These are phyloP conservation scores for Desmodus rotundus DNA, from an alignment of 2,113 vertebrate species.

Conservation along the genomic window DNA sequence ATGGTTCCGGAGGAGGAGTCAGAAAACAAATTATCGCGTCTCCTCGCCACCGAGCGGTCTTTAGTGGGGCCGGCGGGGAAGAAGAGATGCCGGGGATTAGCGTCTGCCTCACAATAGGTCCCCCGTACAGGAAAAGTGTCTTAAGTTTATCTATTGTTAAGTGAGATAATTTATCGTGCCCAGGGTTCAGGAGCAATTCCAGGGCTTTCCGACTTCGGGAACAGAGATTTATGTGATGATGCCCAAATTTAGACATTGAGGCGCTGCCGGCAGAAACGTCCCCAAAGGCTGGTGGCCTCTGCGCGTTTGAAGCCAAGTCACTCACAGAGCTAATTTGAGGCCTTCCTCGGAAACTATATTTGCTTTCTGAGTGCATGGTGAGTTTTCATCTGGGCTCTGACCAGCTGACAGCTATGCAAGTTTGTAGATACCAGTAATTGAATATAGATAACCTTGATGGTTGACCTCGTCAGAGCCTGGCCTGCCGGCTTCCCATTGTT, in stretches of 20 bases:
- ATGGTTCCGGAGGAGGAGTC: slow-evolving; percentile 82
- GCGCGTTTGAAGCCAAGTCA: slow-evolving; percentile 71
- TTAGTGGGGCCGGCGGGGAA: slow-evolving; percentile 70
- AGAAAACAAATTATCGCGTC: slow-evolving; percentile 83
- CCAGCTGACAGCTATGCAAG: slow-evolving; percentile 86
- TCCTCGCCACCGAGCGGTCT: slow-evolving; percentile 73
- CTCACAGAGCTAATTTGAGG: slow-evolving; percentile 79
- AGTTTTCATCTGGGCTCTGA: slow-evolving; percentile 82
- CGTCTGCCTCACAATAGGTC: slow-evolving; percentile 87
- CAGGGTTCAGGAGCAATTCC: slow-evolving; percentile 88
- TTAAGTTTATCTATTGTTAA: slow-evolving; percentile 92
- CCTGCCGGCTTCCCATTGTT: slow-evolving; percentile 82
- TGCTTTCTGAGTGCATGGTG: slow-evolving; percentile 82
- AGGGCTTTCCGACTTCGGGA: slow-evolving; percentile 82
- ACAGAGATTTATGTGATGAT: slow-evolving; percentile 82
- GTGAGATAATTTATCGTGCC: slow-evolving; percentile 93
- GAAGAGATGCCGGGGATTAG: slow-evolving; percentile 80
- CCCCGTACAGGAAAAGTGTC: slow-evolving; percentile 88
- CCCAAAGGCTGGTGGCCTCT: slow-evolving; percentile 75
- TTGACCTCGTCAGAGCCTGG: slow-evolving; percentile 82
- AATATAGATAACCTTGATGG: slow-evolving; percentile 86
- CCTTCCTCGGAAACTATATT: slow-evolving; percentile 83
- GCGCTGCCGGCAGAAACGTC: slow-evolving; percentile 70
- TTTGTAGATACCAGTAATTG: slow-evolving; percentile 86
- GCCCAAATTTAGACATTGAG: slow-evolving; percentile 84